phyloP scores from a whole-genome alignment of 2,888 invertebrate species.

The Mechanitis messenoides region DNA sequence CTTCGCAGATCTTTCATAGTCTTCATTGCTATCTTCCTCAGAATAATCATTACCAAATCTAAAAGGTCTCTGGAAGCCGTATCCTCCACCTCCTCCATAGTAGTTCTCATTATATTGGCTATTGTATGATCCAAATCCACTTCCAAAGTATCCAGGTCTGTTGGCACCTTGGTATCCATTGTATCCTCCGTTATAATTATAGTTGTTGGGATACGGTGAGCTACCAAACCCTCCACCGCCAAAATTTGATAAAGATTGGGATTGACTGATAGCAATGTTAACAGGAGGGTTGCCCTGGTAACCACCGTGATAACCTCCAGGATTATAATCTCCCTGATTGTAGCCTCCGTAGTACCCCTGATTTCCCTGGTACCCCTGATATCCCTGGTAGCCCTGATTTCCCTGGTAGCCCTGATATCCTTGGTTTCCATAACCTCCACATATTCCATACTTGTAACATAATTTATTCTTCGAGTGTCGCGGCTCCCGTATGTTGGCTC shows the following conservation, averaged over 20 bases:
- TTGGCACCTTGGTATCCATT: slow-evolving; percentile 29
- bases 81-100: slow-evolving; percentile 38
- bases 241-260: slow-evolving; percentile 59
- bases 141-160: slow-evolving; percentile 48
- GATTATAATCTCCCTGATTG: slow-evolving; percentile 11
- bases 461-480: slow-evolving; percentile 47
- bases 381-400: slow-evolving; percentile 24
- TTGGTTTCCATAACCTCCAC: slow-evolving; percentile 31
- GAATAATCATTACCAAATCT: slow-evolving; percentile 38
- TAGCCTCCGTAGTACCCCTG: slow-evolving; percentile 28
- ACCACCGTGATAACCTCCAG: slow-evolving; percentile 38
- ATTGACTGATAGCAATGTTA: slow-evolving; percentile 68
- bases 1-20: slow-evolving; percentile 35
- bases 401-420: slow-evolving; percentile 19
- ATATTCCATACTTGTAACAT: slow-evolving; percentile 53
- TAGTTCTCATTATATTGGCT: slow-evolving; percentile 67
- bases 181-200: slow-evolving; percentile 34
- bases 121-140: slow-evolving; percentile 53
- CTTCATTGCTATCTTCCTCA: slow-evolving; percentile 36
- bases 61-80: slow-evolving; percentile 40
- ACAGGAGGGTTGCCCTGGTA: slow-evolving; percentile 45
- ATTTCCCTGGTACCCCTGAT: slow-evolving; percentile 17
- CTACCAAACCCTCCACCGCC: slow-evolving; percentile 52
- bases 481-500: slow-evolving; percentile 35
- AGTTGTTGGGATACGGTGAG: slow-evolving; percentile 37